These are phyloP conservation scores for Crossocerus cetratus DNA, from an alignment of 2,888 invertebrate species.

Conservation along the genomic window DNA sequence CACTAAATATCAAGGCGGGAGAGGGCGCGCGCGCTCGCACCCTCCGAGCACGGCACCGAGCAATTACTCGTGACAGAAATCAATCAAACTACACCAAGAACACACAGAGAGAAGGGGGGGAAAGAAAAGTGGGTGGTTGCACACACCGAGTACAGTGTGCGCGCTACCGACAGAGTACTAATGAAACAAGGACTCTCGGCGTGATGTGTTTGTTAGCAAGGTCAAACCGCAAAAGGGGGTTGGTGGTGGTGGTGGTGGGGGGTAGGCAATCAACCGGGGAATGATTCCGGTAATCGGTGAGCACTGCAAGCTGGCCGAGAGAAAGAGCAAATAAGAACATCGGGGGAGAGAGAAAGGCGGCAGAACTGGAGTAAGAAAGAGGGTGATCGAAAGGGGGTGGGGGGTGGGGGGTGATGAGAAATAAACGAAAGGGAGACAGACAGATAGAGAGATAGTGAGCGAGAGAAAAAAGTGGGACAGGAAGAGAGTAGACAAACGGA, in stretches of 20 bases:
- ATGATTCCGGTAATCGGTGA: conserved; percentile 48
- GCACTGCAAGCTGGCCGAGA: conserved; percentile 47
- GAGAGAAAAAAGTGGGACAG: conserved; percentile 23
- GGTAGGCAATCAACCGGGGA: background rate
- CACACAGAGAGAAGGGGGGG: background rate
- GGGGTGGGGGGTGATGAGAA: no score
- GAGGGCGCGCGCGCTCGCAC: no score
- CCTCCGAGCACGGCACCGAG: no score
- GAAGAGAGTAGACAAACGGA: conserved; percentile 38
- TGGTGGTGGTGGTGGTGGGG: no score
- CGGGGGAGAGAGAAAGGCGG: conserved; percentile 17
- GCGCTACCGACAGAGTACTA: background rate
- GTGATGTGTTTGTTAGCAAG: no score
- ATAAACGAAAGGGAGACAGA: background rate
- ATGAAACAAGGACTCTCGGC: no score
- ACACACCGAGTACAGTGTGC: background rate
- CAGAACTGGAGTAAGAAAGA: conserved; percentile 8
- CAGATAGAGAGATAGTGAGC: conserved; percentile 17
- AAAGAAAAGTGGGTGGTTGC: background rate
- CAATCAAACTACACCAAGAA: conserved; percentile 15
- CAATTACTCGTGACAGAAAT: no score
- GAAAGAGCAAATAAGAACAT: conserved; percentile 19
- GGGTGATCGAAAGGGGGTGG: conserved; percentile 2
- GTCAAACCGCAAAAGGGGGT: no score
- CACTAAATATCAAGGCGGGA: no score